These are phyloP conservation scores for Hirudo medicinalis DNA, from an alignment of 1,140 invertebrate species.

Conservation along the genomic window DNA sequence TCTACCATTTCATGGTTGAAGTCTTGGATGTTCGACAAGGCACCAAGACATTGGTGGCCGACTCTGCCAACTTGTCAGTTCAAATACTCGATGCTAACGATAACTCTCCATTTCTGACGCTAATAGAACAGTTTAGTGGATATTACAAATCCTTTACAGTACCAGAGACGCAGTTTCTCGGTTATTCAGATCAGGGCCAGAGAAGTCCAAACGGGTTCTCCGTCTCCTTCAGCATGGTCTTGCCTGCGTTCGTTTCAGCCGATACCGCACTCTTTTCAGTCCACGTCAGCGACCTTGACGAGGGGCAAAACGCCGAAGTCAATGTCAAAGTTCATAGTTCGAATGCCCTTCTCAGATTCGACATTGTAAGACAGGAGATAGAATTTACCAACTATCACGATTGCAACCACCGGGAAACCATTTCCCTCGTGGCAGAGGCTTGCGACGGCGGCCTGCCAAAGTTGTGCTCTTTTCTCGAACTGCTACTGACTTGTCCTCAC, in stretches of 20 bases:
- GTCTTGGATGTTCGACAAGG: not conserved
- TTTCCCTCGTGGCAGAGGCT: not conserved
- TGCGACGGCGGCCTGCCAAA: not conserved
- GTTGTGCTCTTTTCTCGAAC: not conserved
- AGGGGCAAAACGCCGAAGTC: not conserved
- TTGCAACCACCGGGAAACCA: not conserved
- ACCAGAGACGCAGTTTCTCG: not conserved
- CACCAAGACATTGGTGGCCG: not conserved
- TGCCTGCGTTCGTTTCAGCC: not conserved
- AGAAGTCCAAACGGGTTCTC: not conserved
- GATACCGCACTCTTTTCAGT: not conserved
- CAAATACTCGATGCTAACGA: not conserved
- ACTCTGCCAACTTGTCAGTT: not conserved
- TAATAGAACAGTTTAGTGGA: not conserved
- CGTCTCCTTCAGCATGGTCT: not conserved
- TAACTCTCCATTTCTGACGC: not conserved
- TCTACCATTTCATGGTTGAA: not conserved
- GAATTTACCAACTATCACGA: not conserved
- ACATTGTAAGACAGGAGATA: not conserved
- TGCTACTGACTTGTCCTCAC: not conserved
- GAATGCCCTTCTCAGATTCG: slow-evolving; percentile 1
- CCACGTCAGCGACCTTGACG: not conserved
- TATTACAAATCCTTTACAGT: not conserved
- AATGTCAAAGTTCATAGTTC: not conserved
- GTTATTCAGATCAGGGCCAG: not conserved